Percentiles rank a stretch among this genome's conserved stretches.
Evolutionary conservation across 2,888 invertebrate genomes (phyloP).

Genomic region (Antheraea yamamai): DNA sequence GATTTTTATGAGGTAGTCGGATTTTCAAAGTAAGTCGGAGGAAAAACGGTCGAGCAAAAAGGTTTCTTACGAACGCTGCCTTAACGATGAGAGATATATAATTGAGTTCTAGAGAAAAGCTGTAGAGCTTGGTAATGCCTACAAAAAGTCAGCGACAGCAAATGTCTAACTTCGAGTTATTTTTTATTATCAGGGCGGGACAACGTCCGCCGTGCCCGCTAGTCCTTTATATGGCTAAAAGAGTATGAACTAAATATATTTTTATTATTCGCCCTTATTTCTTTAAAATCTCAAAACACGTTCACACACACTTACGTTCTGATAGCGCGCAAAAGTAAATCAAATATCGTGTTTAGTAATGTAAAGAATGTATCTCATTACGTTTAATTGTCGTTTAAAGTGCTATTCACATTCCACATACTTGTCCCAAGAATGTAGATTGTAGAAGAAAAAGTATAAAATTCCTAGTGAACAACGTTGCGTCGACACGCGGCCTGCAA

Average conservation of each 20-base stretch:
- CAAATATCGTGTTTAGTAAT: slow-evolving; percentile 45
- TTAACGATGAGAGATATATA: too few relatives aligned
- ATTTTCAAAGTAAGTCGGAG: too few relatives aligned
- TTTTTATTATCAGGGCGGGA: too few relatives aligned
- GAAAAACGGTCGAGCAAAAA: too few relatives aligned
- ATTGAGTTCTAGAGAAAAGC: too few relatives aligned
- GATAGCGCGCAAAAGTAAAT: slow-evolving; percentile 21
- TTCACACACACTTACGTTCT: neutral
- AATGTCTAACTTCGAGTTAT: too few relatives aligned
- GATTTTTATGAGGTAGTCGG: too few relatives aligned
- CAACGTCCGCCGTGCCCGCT: too few relatives aligned
- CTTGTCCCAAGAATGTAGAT: slow-evolving; percentile 60
- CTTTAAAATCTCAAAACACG: neutral
- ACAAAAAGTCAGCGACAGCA: too few relatives aligned
- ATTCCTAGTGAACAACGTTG: slow-evolving; percentile 59
- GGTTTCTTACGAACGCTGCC: too few relatives aligned
- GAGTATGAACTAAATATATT: neutral
- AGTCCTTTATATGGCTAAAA: neutral
- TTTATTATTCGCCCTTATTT: neutral
- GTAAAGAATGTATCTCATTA: slow-evolving; percentile 57
- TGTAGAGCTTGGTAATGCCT: too few relatives aligned
- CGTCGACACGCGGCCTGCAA: slow-evolving; percentile 39
- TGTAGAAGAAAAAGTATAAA: slow-evolving; percentile 75
- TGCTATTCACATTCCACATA: slow-evolving; percentile 49
- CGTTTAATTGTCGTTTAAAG: slow-evolving; percentile 42